These are phyloP conservation scores for Seira musarum DNA, from an alignment of 2,888 invertebrate genomes.

Conservation along the genomic window DNA sequence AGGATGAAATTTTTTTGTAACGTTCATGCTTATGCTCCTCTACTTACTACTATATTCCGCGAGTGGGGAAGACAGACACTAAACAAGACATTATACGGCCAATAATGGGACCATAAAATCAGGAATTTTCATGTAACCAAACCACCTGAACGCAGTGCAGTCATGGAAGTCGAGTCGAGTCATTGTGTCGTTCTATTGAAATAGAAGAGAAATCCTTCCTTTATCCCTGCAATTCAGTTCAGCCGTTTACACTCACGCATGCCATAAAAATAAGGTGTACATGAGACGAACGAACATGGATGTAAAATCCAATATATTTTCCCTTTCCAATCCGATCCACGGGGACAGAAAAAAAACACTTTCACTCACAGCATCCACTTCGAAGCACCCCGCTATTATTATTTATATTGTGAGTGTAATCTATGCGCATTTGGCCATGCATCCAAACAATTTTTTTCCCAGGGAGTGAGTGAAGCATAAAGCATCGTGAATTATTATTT, in stretches of 20 bases:
- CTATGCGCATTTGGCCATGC: background rate
- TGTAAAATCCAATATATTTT: background rate
- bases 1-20: constrained; percentile 1
- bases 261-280: background rate
- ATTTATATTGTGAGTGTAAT: background rate
- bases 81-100: constrained; percentile 60
- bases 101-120: constrained; percentile 60
- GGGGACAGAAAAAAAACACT: background rate
- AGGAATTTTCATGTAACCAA: constrained; percentile 47
- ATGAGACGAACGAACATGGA: background rate
- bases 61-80: constrained; percentile 36
- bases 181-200: constrained; percentile 6
- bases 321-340: background rate
- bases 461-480: background rate
- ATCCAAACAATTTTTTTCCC: background rate
- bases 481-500: background rate
- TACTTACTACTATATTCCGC: too few species aligned
- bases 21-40: background rate
- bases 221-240: background rate
- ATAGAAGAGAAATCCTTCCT: background rate
- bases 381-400: background rate
- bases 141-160: constrained; percentile 40
- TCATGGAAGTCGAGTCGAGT: too few species aligned
- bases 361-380: background rate
- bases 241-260: background rate